phyloP scores from a whole-genome alignment of 2,888 invertebrate genomes.

The Ethmia dodecea region DNA sequence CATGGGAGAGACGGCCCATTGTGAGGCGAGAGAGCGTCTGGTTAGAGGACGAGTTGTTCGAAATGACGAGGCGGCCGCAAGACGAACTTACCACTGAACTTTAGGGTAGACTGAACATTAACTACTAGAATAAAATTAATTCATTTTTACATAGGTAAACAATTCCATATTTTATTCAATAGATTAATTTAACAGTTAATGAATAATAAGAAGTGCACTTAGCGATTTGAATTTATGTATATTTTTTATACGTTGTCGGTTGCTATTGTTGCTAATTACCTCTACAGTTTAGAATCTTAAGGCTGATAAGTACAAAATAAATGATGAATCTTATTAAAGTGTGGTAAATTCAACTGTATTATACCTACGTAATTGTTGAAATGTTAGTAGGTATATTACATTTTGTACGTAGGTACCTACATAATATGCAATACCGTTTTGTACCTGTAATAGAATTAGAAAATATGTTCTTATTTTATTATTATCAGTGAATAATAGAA shows the following conservation, averaged over 20 bases:
- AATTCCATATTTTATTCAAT: background rate
- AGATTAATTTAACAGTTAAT: no score
- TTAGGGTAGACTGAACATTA: conserved; percentile 51
- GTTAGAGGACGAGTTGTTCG: conserved; percentile 89
- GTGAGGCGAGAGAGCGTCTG: conserved; percentile 79
- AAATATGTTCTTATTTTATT: background rate
- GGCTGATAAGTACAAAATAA: conserved; percentile 44
- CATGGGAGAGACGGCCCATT: conserved; percentile 70
- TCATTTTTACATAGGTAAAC: background rate
- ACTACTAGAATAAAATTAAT: background rate
- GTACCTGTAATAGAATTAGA: conserved; percentile 22
- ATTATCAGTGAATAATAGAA: background rate
- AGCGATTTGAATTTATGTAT: no score
- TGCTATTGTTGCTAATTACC: background rate
- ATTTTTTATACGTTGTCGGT: background rate
- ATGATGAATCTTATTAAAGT: background rate
- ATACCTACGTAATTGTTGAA: background rate
- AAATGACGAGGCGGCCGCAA: conserved; percentile 90
- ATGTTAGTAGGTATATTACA: background rate
- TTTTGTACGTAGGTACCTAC: background rate
- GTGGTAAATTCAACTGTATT: background rate
- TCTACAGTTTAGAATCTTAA: conserved; percentile 22
- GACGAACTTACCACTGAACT: conserved; percentile 93
- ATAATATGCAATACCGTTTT: conserved; percentile 20
- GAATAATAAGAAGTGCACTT: no score